phyloP scores from a whole-genome alignment of 2,888 invertebrate genomes.

The Netelia fuscicornis region DNA sequence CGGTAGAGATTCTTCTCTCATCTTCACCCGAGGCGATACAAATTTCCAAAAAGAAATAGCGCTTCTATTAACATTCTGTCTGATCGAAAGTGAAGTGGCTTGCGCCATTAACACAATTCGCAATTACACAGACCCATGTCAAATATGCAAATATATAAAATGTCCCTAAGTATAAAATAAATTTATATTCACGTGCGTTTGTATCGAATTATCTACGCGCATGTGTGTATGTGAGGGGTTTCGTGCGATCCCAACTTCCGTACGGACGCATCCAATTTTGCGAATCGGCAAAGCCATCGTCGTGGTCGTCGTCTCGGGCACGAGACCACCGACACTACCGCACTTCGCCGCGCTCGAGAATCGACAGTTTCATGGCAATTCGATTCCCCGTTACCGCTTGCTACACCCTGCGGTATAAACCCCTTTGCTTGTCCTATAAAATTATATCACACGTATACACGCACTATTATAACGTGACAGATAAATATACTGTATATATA shows the following conservation, averaged over 20 bases:
- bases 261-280: slow-evolving; percentile 66
- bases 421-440: neutral
- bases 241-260: slow-evolving; percentile 56
- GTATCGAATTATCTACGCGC: neutral
- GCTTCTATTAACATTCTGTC: too few species aligned
- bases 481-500: too few species aligned
- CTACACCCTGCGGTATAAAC: slow-evolving; percentile 28
- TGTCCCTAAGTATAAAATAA: too few species aligned
- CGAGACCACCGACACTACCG: slow-evolving; percentile 58
- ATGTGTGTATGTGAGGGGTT: slow-evolving; percentile 21
- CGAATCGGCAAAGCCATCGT: slow-evolving; percentile 67
- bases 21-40: too few species aligned
- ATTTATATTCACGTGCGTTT: neutral
- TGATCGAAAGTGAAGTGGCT: too few species aligned
- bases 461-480: too few species aligned
- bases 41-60: too few species aligned
- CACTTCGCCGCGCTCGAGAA: slow-evolving; percentile 45
- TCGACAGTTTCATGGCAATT: slow-evolving; percentile 69
- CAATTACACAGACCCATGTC: too few species aligned
- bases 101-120: too few species aligned
- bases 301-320: slow-evolving; percentile 59
- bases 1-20: too few species aligned
- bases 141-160: too few species aligned
- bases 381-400: slow-evolving; percentile 65
- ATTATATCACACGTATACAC: slow-evolving; percentile 2